These are phyloP conservation scores for Pteruthius melanotis DNA, from an alignment of 2,113 vertebrate genomes.

Conservation along the genomic window DNA sequence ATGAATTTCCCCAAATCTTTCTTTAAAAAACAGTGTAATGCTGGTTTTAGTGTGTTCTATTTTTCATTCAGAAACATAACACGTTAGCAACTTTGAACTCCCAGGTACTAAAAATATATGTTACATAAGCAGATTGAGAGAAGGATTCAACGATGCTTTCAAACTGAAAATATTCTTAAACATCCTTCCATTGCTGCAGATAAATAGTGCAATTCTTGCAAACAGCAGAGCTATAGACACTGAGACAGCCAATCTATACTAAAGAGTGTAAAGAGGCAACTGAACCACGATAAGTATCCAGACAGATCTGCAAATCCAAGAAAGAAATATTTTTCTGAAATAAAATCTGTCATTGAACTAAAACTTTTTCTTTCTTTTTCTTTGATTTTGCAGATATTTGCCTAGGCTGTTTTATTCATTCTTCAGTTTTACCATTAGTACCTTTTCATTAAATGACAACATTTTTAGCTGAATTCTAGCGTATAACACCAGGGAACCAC, in stretches of 20 bases:
- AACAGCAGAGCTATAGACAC: slow-evolving; percentile 22
- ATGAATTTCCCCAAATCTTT: slow-evolving; percentile 62
- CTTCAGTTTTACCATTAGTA: neutral
- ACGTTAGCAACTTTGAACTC: slow-evolving; percentile 75
- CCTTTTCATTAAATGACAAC: neutral
- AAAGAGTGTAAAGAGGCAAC: slow-evolving; percentile 3
- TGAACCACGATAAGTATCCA: slow-evolving; percentile 55
- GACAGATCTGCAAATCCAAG: slow-evolving; percentile 26
- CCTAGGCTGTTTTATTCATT: neutral
- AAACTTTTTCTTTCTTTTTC: neutral
- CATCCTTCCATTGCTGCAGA: slow-evolving; percentile 55
- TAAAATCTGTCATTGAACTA: neutral
- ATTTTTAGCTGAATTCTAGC: neutral
- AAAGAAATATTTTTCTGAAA: neutral
- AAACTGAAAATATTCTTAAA: slow-evolving; percentile 61
- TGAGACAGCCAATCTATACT: slow-evolving; percentile 8
- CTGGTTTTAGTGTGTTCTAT: slow-evolving; percentile 72
- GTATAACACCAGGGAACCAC: neutral
- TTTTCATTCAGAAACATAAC: slow-evolving; percentile 77
- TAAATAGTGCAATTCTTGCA: slow-evolving; percentile 66
- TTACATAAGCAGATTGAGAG: slow-evolving; percentile 71
- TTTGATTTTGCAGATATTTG: neutral
- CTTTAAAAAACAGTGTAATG: slow-evolving; percentile 67
- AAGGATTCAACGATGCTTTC: slow-evolving; percentile 66
- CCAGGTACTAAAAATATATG: slow-evolving; percentile 73